Evolutionary conservation across 2,797 vertebrate species (phyloP).

Genomic region (Novumbra hubbsi): DNA sequence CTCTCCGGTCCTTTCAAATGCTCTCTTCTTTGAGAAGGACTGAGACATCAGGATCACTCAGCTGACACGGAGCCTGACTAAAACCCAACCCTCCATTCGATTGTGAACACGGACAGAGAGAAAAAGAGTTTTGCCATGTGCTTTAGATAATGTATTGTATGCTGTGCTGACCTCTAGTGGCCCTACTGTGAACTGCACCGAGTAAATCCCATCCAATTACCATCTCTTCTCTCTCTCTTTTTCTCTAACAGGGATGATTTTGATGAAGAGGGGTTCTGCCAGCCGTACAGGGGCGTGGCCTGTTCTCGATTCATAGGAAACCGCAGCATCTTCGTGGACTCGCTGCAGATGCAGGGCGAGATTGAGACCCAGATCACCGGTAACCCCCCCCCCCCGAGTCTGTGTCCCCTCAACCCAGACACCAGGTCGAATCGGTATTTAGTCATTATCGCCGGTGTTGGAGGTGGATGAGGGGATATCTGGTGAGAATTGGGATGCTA

Average conservation of each 20-base stretch:
- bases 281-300: conserved; percentile 96
- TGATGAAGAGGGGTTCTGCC: conserved; percentile 96
- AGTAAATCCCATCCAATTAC: background rate
- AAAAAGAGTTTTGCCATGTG: background rate
- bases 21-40: conserved; percentile 7
- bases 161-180: conserved; percentile 64
- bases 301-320: conserved; percentile 96
- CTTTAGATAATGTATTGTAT: conserved; percentile 11
- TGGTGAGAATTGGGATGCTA: no score
- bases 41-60: background rate
- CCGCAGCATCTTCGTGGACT: conserved; percentile 95
- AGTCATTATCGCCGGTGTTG: conserved; percentile 4
- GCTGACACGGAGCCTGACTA: background rate
- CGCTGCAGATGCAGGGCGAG: conserved; percentile 96
- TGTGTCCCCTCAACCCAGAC: background rate
- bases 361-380: conserved; percentile 99
- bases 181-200: conserved; percentile 20
- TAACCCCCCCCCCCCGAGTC: conserved; percentile 48
- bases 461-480: conserved; percentile 7
- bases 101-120: background rate
- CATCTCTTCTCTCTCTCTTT: background rate
- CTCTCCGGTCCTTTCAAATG: conserved; percentile 37
- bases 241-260: conserved; percentile 81
- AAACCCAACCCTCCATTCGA: background rate
- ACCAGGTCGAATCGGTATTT: conserved; percentile 12